A percentile compares a stretch with the other conserved stretches of the same genome.
These are phyloP conservation scores for Apogon hyalosoma DNA, from an alignment of 2,797 vertebrate genomes.

Conservation along the genomic window DNA sequence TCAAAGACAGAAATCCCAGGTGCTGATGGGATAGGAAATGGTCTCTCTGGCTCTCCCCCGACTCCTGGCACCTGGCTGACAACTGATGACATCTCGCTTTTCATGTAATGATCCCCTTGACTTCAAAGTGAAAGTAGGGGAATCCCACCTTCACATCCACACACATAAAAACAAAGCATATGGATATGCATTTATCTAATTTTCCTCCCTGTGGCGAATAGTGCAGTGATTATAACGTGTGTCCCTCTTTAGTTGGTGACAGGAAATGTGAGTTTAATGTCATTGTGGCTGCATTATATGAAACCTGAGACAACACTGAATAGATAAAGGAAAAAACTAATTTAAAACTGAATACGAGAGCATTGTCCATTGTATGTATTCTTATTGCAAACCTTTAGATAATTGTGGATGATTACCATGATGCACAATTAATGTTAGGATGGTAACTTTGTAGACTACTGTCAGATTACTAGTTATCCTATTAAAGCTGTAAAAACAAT, in stretches of 20 bases:
- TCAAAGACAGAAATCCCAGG: constrained; percentile 62
- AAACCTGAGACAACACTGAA: constrained; percentile 12
- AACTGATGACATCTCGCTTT: constrained; percentile 71
- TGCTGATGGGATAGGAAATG: constrained; percentile 71
- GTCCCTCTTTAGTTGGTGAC: constrained; percentile 40
- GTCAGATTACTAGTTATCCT: too few species aligned
- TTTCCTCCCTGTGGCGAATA: constrained; percentile 8
- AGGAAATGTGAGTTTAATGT: constrained; percentile 35
- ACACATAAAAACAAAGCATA: constrained; percentile 23
- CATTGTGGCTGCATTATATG: constrained; percentile 35
- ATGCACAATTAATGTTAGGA: too few species aligned
- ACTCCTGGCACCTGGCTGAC: constrained; percentile 68
- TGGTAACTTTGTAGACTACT: too few species aligned
- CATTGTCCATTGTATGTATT: too few species aligned
- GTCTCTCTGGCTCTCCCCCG: constrained; percentile 33
- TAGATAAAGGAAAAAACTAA: neutral
- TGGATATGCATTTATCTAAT: constrained; percentile 29
- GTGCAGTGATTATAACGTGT: constrained; percentile 50
- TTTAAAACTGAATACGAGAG: neutral
- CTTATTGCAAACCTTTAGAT: too few species aligned
- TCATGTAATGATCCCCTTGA: constrained; percentile 67
- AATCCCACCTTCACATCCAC: constrained; percentile 65
- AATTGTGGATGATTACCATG: too few species aligned
- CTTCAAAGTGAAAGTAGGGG: constrained; percentile 78
- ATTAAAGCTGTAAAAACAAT: too few species aligned